A percentile compares a stretch with the other conserved stretches of the same genome.
phyloP scores from a whole-genome alignment of 2,888 invertebrate species.

The Pharmacophagus antenor region DNA sequence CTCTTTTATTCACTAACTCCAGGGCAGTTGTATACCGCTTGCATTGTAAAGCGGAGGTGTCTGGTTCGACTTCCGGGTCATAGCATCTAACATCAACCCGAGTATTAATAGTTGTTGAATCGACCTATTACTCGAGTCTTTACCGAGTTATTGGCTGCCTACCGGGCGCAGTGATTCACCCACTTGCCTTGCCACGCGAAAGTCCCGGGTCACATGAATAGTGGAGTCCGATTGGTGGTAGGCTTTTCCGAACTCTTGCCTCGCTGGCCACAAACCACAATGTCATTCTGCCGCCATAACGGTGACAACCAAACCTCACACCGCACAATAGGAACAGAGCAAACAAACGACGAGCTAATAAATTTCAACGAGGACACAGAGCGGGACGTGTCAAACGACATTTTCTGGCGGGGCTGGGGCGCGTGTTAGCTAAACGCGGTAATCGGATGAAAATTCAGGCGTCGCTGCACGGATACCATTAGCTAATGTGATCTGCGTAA shows the following conservation, averaged over 20 bases:
- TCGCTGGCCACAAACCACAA: too few species aligned
- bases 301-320: neutral
- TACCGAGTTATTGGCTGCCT: too few species aligned
- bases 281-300: neutral
- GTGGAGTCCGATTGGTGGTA: too few species aligned
- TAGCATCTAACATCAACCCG: too few species aligned
- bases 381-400: neutral
- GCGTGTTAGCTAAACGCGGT: neutral
- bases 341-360: neutral
- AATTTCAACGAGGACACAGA: conserved; percentile 4
- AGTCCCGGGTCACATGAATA: too few species aligned
- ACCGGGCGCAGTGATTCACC: too few species aligned
- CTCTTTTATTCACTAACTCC: too few species aligned
- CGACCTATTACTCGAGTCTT: too few species aligned
- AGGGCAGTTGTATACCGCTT: neutral
- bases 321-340: neutral
- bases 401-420: neutral
- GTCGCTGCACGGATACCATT: neutral
- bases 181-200: too few species aligned
- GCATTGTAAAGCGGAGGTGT: neutral
- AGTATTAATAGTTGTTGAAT: too few species aligned
- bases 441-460: conserved; percentile 13
- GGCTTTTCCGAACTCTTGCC: too few species aligned
- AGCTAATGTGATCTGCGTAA: neutral
- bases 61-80: neutral